Evolutionary conservation across 2,888 invertebrate genomes (phyloP), one percentile per base, ranked within the genome.

Genomic region (Apotomis capreana): DNA sequence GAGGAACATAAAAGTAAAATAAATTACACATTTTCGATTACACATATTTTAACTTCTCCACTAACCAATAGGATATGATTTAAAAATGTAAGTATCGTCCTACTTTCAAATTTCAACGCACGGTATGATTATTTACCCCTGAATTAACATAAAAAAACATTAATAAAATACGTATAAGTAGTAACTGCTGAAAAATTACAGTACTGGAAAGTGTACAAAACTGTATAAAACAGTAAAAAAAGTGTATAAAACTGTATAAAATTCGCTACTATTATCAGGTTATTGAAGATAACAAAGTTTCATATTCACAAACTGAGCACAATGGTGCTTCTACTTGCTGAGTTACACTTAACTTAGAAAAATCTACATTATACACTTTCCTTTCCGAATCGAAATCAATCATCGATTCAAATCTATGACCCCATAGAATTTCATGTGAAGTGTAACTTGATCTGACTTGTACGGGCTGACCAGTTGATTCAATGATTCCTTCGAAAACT

Each of bases 401-500:
- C 84, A 98, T 95, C 0, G 96, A 95, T 75, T 96, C 95, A 85
- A 98, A 98, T 61, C 96, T 94, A 83, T 97, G 97, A 0, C 98
- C 98, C 98, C 98, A 98, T 0, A 97, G 89, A 70, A 98, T 96
- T 84, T 98, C 98, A 63, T 93, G 94, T 3, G 96, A 95, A 4
- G 97, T 94, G 78, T 96, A 98, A 81, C 97, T 97, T 0, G 97
- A 96, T 69, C 97, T 94, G 0, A 97, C 97, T 87, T 97, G 97
- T 0, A 97, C 95, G 0, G 96, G 95, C 82, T 96, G 96, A 0
- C 97, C 97, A 0, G 98, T 98, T 0, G 97, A 97, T 86, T 98
- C 98, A 52, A 97, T 96, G 0, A 96, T 96, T 0, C 98, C 98
- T 91, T 98, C 98, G 46, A 98, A 94, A 58, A 98, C 96, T 3